Evolutionary conservation across 2,113 vertebrate genomes (phyloP).

Genomic region (Hippocampus guttulatus): DNA sequence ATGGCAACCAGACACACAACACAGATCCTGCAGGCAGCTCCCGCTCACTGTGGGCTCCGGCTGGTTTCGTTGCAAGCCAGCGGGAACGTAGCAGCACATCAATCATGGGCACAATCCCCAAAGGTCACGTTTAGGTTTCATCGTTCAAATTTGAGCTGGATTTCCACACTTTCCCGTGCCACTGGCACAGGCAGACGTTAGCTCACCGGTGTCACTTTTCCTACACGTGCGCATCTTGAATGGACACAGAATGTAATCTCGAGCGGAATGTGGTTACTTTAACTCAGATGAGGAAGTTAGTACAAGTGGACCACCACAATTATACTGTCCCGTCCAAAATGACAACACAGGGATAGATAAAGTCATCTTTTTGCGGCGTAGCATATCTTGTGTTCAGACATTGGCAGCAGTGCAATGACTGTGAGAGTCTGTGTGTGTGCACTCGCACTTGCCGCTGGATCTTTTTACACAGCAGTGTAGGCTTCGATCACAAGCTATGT

Average conservation of each 20-base stretch:
- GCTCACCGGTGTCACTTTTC: slow-evolving; percentile 39
- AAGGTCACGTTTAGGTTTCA: slow-evolving; percentile 26
- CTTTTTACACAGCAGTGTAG: slow-evolving; percentile 66
- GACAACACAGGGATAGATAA: not conserved
- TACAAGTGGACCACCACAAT: not conserved
- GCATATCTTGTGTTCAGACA: not conserved
- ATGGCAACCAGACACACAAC: slow-evolving; percentile 75
- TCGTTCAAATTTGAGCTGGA: not conserved
- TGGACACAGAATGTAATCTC: not conserved
- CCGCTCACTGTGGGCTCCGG: slow-evolving; percentile 45
- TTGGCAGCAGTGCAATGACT: not conserved
- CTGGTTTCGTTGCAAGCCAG: slow-evolving; percentile 55
- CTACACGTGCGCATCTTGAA: slow-evolving; percentile 23
- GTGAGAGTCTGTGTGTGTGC: not conserved
- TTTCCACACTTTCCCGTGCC: not conserved
- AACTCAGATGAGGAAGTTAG: not conserved
- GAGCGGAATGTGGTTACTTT: not conserved
- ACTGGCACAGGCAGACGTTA: slow-evolving; percentile 25
- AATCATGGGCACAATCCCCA: slow-evolving; percentile 44
- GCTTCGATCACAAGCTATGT: slow-evolving; percentile 75
- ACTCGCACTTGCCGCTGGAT: slow-evolving; percentile 42
- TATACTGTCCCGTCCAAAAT: not conserved
- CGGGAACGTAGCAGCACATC: slow-evolving; percentile 52
- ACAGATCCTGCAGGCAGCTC: slow-evolving; percentile 64
- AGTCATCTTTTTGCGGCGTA: not conserved